Conservation (phyloP, 2,113 vertebrate species). For the Clarias magur region DNA sequence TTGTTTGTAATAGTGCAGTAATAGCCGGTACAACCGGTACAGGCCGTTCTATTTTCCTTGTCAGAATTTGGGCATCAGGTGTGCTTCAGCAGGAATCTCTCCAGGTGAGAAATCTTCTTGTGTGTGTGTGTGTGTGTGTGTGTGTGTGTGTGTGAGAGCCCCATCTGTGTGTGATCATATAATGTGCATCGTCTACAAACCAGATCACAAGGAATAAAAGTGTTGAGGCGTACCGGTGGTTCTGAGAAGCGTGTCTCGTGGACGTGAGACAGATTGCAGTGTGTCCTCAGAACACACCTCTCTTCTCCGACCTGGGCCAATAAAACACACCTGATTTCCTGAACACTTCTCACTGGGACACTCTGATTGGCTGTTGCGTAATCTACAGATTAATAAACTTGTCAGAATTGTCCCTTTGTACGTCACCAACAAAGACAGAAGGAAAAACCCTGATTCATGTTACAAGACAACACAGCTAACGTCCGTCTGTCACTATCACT, state of each 20-base stretch:
- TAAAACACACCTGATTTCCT: neutral
- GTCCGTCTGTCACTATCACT: neutral
- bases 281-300: neutral
- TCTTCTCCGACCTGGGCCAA: neutral
- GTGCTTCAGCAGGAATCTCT: neutral
- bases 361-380: neutral
- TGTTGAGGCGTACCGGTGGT: neutral
- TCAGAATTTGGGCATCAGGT: neutral
- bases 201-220: neutral
- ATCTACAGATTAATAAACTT: neutral
- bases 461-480: neutral
- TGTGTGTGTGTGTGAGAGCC: neutral
- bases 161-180: neutral
- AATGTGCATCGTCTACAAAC: neutral
- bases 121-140: neutral
- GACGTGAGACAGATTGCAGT: neutral
- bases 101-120: neutral
- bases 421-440: neutral
- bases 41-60: neutral
- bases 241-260: neutral
- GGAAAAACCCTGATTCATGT: neutral
- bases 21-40: neutral
- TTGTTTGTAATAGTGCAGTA: neutral
- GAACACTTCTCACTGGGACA: neutral
- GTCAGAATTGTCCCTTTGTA: neutral